phyloP scores from a whole-genome alignment of 2,888 invertebrate species.

The Uloborus plumipes region DNA sequence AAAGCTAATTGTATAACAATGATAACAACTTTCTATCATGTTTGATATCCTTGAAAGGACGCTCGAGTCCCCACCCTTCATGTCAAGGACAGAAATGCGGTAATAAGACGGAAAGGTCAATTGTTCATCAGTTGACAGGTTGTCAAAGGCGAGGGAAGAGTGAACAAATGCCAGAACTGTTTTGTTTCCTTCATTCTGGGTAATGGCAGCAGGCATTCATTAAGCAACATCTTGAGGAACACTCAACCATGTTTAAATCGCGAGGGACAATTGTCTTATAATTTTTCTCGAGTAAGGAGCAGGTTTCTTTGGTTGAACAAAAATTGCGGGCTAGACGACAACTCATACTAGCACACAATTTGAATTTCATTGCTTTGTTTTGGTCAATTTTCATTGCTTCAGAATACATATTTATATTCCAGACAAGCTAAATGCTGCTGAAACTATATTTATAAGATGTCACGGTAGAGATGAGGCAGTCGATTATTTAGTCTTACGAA shows the following conservation, averaged over 20 bases:
- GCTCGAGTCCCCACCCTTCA: constrained; percentile 7
- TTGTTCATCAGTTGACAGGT: constrained; percentile 22
- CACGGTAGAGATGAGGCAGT: too few species aligned
- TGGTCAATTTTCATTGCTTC: too few species aligned
- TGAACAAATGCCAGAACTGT: constrained; percentile 17
- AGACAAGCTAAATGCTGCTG: too few species aligned
- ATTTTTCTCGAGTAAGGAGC: too few species aligned
- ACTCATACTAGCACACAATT: too few species aligned
- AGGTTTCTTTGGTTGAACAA: too few species aligned
- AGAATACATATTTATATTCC: too few species aligned
- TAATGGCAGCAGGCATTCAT: neutral
- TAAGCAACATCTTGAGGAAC: neutral
- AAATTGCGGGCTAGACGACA: too few species aligned
- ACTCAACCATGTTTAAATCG: neutral
- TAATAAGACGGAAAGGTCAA: constrained; percentile 25
- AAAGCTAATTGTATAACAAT: neutral
- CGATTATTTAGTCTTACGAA: too few species aligned
- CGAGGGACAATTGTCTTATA: too few species aligned
- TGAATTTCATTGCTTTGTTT: too few species aligned
- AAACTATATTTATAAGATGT: too few species aligned
- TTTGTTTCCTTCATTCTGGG: constrained; percentile 6
- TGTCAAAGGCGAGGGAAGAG: constrained; percentile 1
- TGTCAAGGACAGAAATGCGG: constrained; percentile 6
- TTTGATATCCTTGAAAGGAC: constrained; percentile 7
- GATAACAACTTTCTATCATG: constrained; percentile 2